Evolutionary conservation across 2,888 invertebrate species (phyloP), one percentile per base, ranked within the genome.

Genomic region (Oithona nana): DNA sequence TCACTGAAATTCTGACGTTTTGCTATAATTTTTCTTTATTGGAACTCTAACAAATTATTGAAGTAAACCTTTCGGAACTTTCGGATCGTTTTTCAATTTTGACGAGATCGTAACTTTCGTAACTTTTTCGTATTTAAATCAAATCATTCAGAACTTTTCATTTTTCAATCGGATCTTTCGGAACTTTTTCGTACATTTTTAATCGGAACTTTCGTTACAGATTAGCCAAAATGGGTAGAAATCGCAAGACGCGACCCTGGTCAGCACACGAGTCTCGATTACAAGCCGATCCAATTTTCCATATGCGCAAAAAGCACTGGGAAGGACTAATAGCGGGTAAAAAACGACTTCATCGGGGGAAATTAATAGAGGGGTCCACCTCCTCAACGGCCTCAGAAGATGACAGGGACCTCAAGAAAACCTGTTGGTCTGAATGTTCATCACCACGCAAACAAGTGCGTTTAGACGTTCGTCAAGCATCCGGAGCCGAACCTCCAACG

Each of bases 401-500:
- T n/a, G 16, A 22, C n/a, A 57, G 31, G 31, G 31, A 11, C n/a
- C 20, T 20, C n/a, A 20, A 30, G 11, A 29, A 29, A 1, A 20
- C 29, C 16, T 57, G 57, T 26, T 57, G 57, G 57, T 57, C 57
- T 1, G 57, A 57, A 30, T 29, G 57, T 8, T 30, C 57, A 4
- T 57, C 57, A 8, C 57, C 57, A 6, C n/a, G 31, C 22, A 57
- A 57, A 30, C 57, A 57, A 57, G 57, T 57, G 30, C 29, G 57
- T 4, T 31, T 57, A 2, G 20, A 31, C 6, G 56, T 28, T 8
- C n/a, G n/a, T n/a, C n/a, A n/a, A n/a, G n/a, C n/a, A n/a, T n/a
- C n/a, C n/a, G n/a, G n/a, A n/a, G 39, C 39, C 39, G 31, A 28
- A 20, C 57, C 57, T 20, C 30, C 39, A 20, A 20, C 30, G 16